phyloP scores from a whole-genome alignment of 2,113 vertebrate genomes.

The Phrynocephalus versicolor region DNA sequence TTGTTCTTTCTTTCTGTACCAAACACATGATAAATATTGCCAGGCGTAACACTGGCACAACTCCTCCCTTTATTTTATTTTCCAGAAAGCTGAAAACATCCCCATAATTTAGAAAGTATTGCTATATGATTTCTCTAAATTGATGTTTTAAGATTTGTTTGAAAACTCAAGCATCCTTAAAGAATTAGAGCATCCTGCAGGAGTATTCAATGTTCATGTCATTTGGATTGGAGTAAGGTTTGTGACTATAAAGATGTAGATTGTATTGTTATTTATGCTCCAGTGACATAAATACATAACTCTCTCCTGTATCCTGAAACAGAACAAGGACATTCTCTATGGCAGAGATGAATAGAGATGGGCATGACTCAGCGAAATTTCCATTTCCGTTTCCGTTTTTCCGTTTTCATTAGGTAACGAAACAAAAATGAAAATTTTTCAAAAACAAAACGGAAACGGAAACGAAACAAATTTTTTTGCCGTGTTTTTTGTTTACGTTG shows the following conservation, averaged over 20 bases:
- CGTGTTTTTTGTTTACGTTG: too few species aligned
- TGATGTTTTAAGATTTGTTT: constrained; percentile 3
- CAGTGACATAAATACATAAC: neutral
- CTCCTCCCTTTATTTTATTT: neutral
- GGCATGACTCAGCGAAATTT: too few species aligned
- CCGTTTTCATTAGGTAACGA: too few species aligned
- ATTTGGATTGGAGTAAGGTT: neutral
- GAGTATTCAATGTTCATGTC: neutral
- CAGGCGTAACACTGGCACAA: neutral
- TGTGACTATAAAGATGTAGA: neutral
- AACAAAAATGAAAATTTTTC: too few species aligned
- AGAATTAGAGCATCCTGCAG: neutral
- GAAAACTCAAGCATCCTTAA: neutral
- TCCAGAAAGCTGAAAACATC: neutral
- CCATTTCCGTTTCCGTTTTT: too few species aligned
- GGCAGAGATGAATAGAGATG: neutral
- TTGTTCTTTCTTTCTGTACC: neutral
- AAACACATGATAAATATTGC: neutral
- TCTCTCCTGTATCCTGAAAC: neutral
- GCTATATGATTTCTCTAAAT: neutral
- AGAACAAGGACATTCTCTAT: neutral
- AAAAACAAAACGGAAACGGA: too few species aligned
- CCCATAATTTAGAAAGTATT: neutral
- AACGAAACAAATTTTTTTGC: too few species aligned
- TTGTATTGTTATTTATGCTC: neutral